These are phyloP conservation scores for Ruditapes philippinarum DNA, from an alignment of 1,140 invertebrate species.

Conservation along the genomic window DNA sequence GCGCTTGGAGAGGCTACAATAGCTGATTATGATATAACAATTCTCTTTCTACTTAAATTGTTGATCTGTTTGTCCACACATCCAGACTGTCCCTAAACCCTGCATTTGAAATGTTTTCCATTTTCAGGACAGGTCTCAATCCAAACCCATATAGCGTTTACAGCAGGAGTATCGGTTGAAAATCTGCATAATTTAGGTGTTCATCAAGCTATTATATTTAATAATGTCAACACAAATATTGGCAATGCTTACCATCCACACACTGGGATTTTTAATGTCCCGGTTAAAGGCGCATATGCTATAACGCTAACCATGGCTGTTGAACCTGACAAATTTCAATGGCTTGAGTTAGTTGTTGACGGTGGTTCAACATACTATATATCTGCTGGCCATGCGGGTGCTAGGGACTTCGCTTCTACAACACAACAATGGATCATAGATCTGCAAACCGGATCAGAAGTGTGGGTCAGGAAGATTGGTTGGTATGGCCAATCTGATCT, in stretches of 20 bases:
- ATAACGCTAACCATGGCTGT: neutral
- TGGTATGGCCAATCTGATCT: too few relatives aligned
- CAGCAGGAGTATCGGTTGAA: neutral
- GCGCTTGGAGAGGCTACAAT: too few relatives aligned
- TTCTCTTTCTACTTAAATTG: too few relatives aligned
- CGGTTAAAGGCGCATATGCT: slow-evolving; percentile 29
- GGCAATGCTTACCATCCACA: slow-evolving; percentile 22
- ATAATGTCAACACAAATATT: slow-evolving; percentile 11
- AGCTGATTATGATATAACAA: too few relatives aligned
- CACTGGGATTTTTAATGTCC: slow-evolving; percentile 18
- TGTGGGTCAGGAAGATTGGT: slow-evolving; percentile 19
- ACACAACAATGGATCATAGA: neutral
- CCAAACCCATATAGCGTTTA: neutral
- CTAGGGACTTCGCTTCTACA: neutral
- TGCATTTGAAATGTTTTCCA: too few relatives aligned
- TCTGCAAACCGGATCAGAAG: neutral
- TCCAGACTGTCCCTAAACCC: too few relatives aligned
- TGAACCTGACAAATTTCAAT: neutral
- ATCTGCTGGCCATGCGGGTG: neutral
- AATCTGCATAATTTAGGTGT: neutral
- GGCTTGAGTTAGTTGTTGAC: neutral
- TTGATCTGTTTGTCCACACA: too few relatives aligned
- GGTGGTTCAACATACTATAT: neutral
- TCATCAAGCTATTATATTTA: slow-evolving; percentile 46
- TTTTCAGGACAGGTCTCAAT: too few relatives aligned